Evolutionary conservation across 2,888 invertebrate species (phyloP).

Genomic region (Hoplodrina blanda): DNA sequence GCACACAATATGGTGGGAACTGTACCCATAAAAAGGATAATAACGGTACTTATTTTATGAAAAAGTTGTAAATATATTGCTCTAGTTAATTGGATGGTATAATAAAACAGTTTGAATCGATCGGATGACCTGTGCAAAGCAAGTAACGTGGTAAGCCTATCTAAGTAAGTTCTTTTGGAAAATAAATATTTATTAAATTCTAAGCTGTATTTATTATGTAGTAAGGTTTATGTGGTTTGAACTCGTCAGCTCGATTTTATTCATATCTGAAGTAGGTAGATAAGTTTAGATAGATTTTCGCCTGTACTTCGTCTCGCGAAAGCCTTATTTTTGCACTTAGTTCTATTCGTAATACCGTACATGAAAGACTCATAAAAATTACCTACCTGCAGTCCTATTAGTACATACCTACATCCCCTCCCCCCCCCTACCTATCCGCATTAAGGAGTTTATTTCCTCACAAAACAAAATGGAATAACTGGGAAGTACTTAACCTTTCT

Average conservation of each 20-base stretch:
- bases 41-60: constrained; percentile 28
- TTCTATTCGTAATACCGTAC: background rate
- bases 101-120: background rate
- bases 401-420: background rate
- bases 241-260: background rate
- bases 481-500: constrained; percentile 65
- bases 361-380: constrained; percentile 5
- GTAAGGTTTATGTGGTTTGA: too few species aligned
- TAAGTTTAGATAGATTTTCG: background rate
- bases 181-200: too few species aligned
- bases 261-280: background rate
- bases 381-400: background rate
- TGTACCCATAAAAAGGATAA: constrained; percentile 15
- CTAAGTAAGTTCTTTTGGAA: too few species aligned
- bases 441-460: constrained; percentile 69
- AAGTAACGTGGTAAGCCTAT: too few species aligned
- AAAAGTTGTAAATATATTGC: constrained; percentile 28
- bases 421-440: background rate
- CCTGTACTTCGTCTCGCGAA: background rate
- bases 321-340: background rate
- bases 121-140: background rate
- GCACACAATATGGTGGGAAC: constrained; percentile 31
- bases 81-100: constrained; percentile 17
- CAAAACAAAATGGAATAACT: constrained; percentile 70
- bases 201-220: too few species aligned